Evolutionary conservation across 2,888 invertebrate genomes (phyloP).

Genomic region (Bellardia bayeri): DNA sequence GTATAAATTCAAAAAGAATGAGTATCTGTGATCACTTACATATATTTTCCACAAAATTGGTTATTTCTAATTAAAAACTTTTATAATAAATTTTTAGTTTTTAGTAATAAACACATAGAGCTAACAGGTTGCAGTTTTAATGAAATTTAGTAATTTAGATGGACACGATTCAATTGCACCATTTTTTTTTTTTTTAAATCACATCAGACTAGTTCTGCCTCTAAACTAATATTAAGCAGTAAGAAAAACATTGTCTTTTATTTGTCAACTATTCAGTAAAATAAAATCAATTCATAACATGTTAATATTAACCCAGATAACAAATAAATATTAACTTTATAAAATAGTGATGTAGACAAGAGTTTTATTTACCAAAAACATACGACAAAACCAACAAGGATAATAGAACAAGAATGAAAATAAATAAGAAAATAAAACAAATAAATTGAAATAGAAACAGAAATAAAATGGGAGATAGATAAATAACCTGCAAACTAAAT

Average conservation of each 20-base stretch:
- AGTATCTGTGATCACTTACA: too few relatives aligned
- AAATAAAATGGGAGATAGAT: constrained; percentile 38
- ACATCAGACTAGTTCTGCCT: too few relatives aligned
- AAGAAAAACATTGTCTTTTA: background rate
- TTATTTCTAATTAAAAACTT: too few relatives aligned
- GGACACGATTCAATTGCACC: too few relatives aligned
- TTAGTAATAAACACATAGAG: too few relatives aligned
- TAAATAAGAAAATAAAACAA: background rate
- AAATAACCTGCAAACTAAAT: constrained; percentile 60
- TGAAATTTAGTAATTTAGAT: too few relatives aligned
- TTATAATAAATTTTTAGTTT: too few relatives aligned
- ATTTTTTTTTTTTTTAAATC: too few relatives aligned
- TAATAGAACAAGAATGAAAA: constrained; percentile 6
- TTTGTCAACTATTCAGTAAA: background rate
- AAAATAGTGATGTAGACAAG: constrained; percentile 55
- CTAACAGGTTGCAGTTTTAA: too few relatives aligned
- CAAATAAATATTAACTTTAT: constrained; percentile 55
- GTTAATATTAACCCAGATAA: constrained; percentile 55
- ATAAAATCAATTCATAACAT: background rate
- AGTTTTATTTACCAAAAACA: constrained; percentile 51
- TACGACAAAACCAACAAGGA: background rate
- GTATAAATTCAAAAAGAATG: too few relatives aligned
- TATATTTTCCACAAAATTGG: too few relatives aligned
- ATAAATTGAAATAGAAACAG: background rate
- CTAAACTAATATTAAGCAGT: background rate